Base-by-base conservation (phyloP, 2,888 invertebrate species). In the Hypomecis punctinalis region DNA sequence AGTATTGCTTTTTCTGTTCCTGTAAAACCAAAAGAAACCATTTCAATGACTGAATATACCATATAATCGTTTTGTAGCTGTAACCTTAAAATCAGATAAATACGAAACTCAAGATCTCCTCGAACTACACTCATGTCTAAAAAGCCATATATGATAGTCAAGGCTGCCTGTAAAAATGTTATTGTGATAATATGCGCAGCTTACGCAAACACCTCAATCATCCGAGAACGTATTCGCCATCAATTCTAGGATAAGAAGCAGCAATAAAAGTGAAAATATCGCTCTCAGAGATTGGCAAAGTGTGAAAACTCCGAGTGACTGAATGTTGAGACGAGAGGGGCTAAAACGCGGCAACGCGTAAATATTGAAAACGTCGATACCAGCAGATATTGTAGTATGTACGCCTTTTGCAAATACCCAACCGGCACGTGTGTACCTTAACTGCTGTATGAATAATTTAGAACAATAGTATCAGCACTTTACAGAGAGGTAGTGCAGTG, bases 251-350 rank as follows among this genome's bases (percentile, higher is more conserved):
- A 71, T 71, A 71, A 71, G 68, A 69, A 66, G 54, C 48, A 55
- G 68, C 69, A 73, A 76, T 78, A 77, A 77, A 75, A 67, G 63
- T 67, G 57, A 55, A 71, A 71, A 73, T 73, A 70, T 74, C 62
- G 63, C 67, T 55, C 68, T 58, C 66, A 62, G 70, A 67, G 47
- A 70, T 66, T 66, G 55, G 60, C 55, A 59, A 64, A 62, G 66
- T 66, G 13, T 61, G 58, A 61, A 71, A 74, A 74, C 70, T 68
- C 52, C 53, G 59, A 67, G 69, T 54, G 61, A 64, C 65, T 72
- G 70, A 65, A 69, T 62, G 72, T 36, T 13, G 47, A 66, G 48
- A 46, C 52, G 43, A 49, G 62, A 67, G 58, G 59, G 57, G 66
- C 65, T 48, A 40, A 36, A 59, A 56, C 53, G 57, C 52, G 59